Evolutionary conservation across 2,113 vertebrate species (phyloP).

Genomic region (Oreochromis niloticus): DNA sequence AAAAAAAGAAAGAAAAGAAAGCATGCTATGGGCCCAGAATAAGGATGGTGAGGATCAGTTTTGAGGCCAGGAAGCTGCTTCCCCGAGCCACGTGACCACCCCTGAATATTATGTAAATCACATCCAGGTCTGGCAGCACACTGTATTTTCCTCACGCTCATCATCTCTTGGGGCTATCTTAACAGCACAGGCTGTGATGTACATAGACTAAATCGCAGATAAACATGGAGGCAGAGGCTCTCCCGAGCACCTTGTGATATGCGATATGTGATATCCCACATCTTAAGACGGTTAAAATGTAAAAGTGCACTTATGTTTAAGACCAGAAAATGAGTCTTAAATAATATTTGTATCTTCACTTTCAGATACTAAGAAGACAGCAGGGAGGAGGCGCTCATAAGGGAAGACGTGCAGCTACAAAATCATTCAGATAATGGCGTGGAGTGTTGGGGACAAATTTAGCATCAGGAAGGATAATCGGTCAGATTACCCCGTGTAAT

Average conservation of each 20-base stretch:
- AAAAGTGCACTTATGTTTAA: not conserved
- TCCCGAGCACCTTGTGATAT: not conserved
- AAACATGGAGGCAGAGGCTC: not conserved
- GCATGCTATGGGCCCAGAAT: not conserved
- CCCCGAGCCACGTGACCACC: not conserved
- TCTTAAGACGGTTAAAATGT: not conserved
- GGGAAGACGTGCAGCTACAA: not conserved
- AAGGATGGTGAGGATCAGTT: not conserved
- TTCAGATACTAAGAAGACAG: not conserved
- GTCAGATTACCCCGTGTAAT: not conserved
- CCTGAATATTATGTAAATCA: not conserved
- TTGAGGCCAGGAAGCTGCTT: not conserved
- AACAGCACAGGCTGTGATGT: not conserved
- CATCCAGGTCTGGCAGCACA: not conserved
- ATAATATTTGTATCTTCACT: not conserved
- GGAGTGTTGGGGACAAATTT: constrained; percentile 1
- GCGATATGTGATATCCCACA: not conserved
- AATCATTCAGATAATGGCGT: not conserved
- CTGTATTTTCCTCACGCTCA: not conserved
- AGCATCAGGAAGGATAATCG: not conserved
- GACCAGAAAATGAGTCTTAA: not conserved
- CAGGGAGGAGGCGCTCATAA: not conserved
- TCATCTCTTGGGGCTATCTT: not conserved
- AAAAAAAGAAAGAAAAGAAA: not conserved
- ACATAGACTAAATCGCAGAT: not conserved